Evolutionary conservation across 2,888 invertebrate species (phyloP), one percentile per base, ranked within the genome.

Genomic region (Pteria penguin): DNA sequence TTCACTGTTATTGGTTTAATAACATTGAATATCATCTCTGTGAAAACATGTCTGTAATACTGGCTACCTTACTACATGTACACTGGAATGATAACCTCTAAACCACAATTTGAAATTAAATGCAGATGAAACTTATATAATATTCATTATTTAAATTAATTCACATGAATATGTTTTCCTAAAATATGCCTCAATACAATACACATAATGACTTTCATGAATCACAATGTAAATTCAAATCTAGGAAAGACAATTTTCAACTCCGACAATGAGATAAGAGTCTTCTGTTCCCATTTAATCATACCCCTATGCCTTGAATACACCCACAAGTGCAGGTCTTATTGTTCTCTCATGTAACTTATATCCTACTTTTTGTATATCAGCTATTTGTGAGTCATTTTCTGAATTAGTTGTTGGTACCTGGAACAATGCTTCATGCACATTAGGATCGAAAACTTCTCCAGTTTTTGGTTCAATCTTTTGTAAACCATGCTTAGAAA

Each of bases 341-440:
- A 99, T 95, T 86, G 98, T 97, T 84, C 99, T 94, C 90, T 97
- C 97, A 88, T 97, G 96, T 71, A 99, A 93, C 92, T 96, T 97
- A 93, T 98, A 99, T 4, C 99, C 99, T 62, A 97, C 94, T 94
- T 99, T 99, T 74, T 97, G 96, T 0, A 99, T 98, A 0, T 96
- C 95, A 2, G 97, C 96, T 11, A 99, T 95, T 0, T 96, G 96
- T 45, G 98, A 98, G 0, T 97, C 94, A 60, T 95, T 94, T 65
- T 95, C 94, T 87, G 86, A 89, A 22, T 90, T 86, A 1, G 88
- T 84, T 0, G 89, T 82, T 1, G 93, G 93, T 94, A 97, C 96
- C 93, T 98, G 96, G 93, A 98, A 99, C 52, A 99, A 92, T 0
- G 99, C 99, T 93, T 99, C 98, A 88, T 99, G 99, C 67, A 96